These are phyloP conservation scores for Ernsta delagoae DNA, from an alignment of 2,888 invertebrate species.

Conservation along the genomic window DNA sequence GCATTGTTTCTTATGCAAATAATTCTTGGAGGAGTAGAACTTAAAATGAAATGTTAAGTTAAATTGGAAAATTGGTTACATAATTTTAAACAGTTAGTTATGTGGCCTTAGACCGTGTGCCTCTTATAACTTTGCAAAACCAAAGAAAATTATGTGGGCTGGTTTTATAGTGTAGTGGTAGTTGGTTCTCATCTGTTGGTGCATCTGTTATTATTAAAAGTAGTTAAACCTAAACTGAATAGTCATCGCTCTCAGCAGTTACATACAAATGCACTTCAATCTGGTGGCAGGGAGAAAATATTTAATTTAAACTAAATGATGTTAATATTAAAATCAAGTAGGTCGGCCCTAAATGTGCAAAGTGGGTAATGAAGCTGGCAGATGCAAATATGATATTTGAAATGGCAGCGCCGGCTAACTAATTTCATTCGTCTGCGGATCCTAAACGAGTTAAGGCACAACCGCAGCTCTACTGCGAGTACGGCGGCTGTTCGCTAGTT, in stretches of 20 bases:
- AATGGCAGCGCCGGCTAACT: slow-evolving; percentile 74
- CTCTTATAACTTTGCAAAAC: too few relatives aligned
- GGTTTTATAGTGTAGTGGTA: too few relatives aligned
- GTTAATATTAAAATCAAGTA: slow-evolving; percentile 27
- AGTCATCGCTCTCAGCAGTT: neutral
- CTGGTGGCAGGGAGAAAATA: neutral
- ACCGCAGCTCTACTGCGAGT: slow-evolving; percentile 51
- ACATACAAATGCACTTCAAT: slow-evolving; percentile 13
- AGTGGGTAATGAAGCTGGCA: slow-evolving; percentile 63
- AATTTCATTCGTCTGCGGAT: slow-evolving; percentile 65
- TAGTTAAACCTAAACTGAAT: too few relatives aligned
- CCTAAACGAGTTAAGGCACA: slow-evolving; percentile 71
- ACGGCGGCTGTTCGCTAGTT: slow-evolving; percentile 48
- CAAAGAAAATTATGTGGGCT: too few relatives aligned
- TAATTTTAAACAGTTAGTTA: too few relatives aligned
- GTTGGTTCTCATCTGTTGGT: too few relatives aligned
- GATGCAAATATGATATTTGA: slow-evolving; percentile 80
- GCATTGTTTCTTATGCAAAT: too few relatives aligned
- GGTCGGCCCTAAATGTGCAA: slow-evolving; percentile 40
- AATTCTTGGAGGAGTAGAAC: too few relatives aligned
- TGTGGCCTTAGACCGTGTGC: too few relatives aligned
- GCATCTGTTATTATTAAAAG: too few relatives aligned
- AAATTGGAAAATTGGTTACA: too few relatives aligned
- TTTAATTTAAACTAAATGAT: slow-evolving; percentile 21
- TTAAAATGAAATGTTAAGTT: too few relatives aligned